phyloP scores from a whole-genome alignment of 2,797 vertebrate genomes.

The Clarias laeviceps region DNA sequence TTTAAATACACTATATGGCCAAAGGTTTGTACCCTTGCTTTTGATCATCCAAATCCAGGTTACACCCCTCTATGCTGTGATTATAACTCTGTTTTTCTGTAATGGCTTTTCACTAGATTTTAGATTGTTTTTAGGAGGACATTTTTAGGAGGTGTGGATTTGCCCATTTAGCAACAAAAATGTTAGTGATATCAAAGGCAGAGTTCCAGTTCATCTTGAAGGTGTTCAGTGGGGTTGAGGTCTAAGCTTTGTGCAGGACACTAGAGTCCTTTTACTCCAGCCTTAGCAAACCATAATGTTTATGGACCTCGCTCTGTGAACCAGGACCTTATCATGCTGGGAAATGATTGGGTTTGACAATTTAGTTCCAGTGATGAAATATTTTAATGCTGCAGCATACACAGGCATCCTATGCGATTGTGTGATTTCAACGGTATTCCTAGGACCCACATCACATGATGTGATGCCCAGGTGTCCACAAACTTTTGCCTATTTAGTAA shows the following conservation, averaged over 20 bases:
- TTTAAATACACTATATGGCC: background rate
- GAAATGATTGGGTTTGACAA: background rate
- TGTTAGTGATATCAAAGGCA: background rate
- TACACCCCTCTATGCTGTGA: background rate
- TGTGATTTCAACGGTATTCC: background rate
- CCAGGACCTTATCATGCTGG: background rate
- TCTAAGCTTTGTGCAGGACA: background rate
- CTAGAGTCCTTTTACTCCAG: background rate
- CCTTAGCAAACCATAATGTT: background rate
- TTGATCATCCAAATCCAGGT: background rate
- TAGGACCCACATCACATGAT: background rate
- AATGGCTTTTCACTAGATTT: background rate
- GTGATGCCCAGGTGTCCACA: background rate
- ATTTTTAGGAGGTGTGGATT: background rate
- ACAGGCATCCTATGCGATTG: background rate
- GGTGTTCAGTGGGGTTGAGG: background rate
- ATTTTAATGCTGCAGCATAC: background rate
- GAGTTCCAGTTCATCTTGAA: background rate
- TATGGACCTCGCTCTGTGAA: background rate
- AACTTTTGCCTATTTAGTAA: background rate
- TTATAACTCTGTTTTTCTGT: background rate
- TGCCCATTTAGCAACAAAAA: background rate
- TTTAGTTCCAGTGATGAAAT: background rate
- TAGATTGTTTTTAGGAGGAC: background rate
- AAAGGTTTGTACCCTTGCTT: background rate